Conservation (phyloP, 2,797 vertebrate genomes). For the Sarcoramphus papa region DNA sequence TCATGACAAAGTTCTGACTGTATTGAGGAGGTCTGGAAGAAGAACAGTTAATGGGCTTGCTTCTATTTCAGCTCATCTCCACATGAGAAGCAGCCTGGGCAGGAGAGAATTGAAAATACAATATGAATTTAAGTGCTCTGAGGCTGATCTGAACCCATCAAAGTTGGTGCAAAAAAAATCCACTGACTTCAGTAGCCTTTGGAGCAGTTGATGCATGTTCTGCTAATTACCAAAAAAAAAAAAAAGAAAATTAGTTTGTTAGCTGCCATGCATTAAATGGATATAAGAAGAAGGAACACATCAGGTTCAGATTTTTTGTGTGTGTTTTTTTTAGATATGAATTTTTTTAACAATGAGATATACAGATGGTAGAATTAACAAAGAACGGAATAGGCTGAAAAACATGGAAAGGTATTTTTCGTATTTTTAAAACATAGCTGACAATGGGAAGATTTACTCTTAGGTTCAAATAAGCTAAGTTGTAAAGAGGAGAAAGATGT, state of each 20-base stretch:
- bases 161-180: not conserved
- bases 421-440: not conserved
- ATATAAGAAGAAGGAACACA: not conserved
- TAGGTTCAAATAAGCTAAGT: not conserved
- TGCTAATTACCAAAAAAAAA: not conserved
- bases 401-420: not conserved
- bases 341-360: not conserved
- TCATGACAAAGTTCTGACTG: slow-evolving; percentile 40
- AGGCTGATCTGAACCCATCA: slow-evolving; percentile 8
- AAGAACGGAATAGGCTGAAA: not conserved
- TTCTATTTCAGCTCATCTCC: slow-evolving; percentile 31
- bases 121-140: slow-evolving; percentile 17
- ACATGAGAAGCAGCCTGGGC: slow-evolving; percentile 1
- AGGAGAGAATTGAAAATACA: slow-evolving; percentile 11
- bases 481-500: not conserved
- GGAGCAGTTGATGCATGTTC: not conserved
- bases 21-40: slow-evolving; percentile 51
- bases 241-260: not conserved
- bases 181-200: not conserved
- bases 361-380: not conserved
- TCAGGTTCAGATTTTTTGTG: not conserved
- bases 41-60: slow-evolving; percentile 51
- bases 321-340: not conserved
- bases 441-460: not conserved
- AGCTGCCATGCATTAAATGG: not conserved